Evolutionary conservation across 2,888 invertebrate genomes (phyloP).

Genomic region (Corythucha ciliata): DNA sequence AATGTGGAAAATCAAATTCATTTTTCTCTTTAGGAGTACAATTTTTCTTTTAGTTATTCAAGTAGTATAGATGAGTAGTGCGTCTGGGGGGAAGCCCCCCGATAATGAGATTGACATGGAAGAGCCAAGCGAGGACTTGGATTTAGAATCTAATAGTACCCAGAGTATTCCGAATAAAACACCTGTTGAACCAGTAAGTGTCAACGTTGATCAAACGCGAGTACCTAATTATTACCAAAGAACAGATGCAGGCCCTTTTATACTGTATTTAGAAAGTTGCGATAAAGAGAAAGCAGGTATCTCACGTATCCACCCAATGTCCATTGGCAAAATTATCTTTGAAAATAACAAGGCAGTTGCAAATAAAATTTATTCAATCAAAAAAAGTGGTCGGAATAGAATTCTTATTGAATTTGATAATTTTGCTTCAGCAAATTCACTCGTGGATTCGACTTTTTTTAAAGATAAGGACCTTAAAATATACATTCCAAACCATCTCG

Average conservation of each 20-base stretch:
- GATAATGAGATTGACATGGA: too few relatives aligned
- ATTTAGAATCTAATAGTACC: too few relatives aligned
- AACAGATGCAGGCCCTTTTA: conserved; percentile 1
- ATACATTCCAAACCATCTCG: conserved; percentile 5
- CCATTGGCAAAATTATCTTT: conserved; percentile 5
- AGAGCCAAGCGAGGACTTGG: too few relatives aligned
- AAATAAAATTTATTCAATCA: background rate
- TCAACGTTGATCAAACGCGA: too few relatives aligned
- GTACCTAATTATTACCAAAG: too few relatives aligned
- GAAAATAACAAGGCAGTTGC: background rate
- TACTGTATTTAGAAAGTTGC: background rate
- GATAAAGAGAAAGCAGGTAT: background rate
- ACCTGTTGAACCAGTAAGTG: too few relatives aligned
- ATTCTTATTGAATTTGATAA: background rate
- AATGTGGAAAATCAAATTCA: too few relatives aligned
- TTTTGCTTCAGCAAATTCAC: background rate
- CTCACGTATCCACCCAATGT: conserved; percentile 5
- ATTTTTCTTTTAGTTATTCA: too few relatives aligned
- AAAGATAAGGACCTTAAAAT: background rate
- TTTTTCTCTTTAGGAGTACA: too few relatives aligned
- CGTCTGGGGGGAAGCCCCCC: too few relatives aligned
- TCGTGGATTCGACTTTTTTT: background rate
- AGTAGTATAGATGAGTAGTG: too few relatives aligned
- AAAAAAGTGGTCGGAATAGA: conserved; percentile 3
- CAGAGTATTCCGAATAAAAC: too few relatives aligned